Evolutionary conservation across 2,113 vertebrate genomes (phyloP).

Genomic region (Pseudois nayaur): DNA sequence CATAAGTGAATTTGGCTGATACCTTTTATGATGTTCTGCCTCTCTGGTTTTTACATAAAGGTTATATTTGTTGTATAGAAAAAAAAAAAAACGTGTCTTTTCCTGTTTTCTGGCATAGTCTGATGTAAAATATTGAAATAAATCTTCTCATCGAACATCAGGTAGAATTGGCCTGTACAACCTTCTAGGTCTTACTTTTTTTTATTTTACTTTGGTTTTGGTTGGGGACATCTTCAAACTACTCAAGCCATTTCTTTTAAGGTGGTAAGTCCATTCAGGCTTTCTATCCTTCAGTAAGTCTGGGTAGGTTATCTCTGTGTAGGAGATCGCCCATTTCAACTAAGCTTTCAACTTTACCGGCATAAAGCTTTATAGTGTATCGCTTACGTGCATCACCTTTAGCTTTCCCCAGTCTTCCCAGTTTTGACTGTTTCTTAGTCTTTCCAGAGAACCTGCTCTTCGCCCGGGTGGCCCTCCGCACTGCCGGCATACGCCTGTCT

Average conservation of each 20-base stretch:
- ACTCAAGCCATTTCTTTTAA: not conserved
- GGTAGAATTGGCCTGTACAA: not conserved
- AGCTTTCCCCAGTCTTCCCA: not conserved
- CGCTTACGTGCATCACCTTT: fast-evolving
- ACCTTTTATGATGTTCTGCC: too few relatives aligned
- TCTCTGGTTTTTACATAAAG: not conserved
- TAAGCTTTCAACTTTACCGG: not conserved
- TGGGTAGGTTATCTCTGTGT: not conserved
- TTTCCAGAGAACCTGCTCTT: not conserved
- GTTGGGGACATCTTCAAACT: too few relatives aligned
- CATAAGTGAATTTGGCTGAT: not conserved
- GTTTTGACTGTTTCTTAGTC: fast-evolving
- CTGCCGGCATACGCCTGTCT: not conserved
- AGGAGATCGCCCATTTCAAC: not conserved
- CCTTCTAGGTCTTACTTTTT: too few relatives aligned
- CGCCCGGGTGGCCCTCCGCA: fast-evolving
- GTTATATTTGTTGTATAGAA: not conserved
- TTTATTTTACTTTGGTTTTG: not conserved
- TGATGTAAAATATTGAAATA: not conserved
- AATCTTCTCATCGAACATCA: not conserved
- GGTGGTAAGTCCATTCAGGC: not conserved
- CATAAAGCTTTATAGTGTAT: not conserved
- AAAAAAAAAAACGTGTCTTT: not conserved
- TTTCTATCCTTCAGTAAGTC: not conserved
- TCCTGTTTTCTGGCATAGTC: not conserved